These are phyloP conservation scores for Cryptophagus acutangulus DNA, from an alignment of 2,888 invertebrate species.

Conservation along the genomic window DNA sequence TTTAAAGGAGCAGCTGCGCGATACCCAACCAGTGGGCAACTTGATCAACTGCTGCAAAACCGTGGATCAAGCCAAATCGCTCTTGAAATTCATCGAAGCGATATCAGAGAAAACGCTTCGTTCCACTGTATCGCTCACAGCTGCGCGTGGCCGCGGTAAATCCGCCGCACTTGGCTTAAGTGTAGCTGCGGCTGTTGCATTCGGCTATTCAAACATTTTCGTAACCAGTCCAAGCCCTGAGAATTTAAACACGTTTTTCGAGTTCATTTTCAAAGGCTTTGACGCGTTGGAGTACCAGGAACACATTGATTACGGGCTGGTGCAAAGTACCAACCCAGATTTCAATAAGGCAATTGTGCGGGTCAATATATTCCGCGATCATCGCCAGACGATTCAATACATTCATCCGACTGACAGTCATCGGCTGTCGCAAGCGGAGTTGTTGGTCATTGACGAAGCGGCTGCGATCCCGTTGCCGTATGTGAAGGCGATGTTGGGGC, in stretches of 20 bases:
- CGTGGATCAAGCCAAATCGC: slow-evolving; percentile 87
- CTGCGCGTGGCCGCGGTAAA: slow-evolving; percentile 95
- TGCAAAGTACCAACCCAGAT: slow-evolving; percentile 92
- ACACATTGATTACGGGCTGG: slow-evolving; percentile 90
- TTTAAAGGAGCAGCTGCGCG: slow-evolving; percentile 76
- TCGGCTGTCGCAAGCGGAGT: slow-evolving; percentile 86
- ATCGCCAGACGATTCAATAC: slow-evolving; percentile 92
- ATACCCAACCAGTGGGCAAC: slow-evolving; percentile 88
- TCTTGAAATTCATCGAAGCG: slow-evolving; percentile 90
- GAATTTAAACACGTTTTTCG: slow-evolving; percentile 94
- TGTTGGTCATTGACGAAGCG: slow-evolving; percentile 96
- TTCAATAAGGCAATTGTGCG: slow-evolving; percentile 94
- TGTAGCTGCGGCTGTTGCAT: slow-evolving; percentile 78
- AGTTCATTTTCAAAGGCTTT: slow-evolving; percentile 93
- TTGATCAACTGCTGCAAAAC: slow-evolving; percentile 88
- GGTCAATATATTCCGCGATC: slow-evolving; percentile 85
- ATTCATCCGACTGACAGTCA: slow-evolving; percentile 90
- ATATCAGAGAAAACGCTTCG: slow-evolving; percentile 86
- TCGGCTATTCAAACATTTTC: slow-evolving; percentile 84
- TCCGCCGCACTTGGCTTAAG: slow-evolving; percentile 95
- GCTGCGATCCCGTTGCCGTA: slow-evolving; percentile 95
- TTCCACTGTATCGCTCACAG: slow-evolving; percentile 91
- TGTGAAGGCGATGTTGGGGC: slow-evolving; percentile 83
- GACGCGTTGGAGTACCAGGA: slow-evolving; percentile 93
- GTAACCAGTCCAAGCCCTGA: slow-evolving; percentile 98